These are phyloP conservation scores for Pollenia amentaria DNA, from an alignment of 2,888 invertebrate genomes.

Conservation along the genomic window DNA sequence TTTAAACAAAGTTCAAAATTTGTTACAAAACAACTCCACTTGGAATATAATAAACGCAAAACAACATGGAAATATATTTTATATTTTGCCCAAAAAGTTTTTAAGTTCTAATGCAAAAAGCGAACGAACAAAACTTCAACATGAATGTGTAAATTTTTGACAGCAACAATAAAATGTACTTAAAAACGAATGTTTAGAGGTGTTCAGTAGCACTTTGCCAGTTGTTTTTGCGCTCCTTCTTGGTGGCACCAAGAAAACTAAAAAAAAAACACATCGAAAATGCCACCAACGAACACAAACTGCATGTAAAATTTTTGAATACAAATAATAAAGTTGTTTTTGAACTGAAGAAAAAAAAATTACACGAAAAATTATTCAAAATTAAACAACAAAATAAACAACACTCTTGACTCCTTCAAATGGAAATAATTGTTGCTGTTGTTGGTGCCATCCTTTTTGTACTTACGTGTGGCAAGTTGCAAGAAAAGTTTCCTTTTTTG, in stretches of 20 bases:
- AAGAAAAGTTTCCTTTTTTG: constrained; percentile 64
- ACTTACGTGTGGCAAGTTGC: constrained; percentile 51
- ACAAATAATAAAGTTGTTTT: constrained; percentile 55
- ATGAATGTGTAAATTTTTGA: constrained; percentile 58
- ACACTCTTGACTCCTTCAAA: constrained; percentile 57
- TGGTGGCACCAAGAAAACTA: constrained; percentile 24
- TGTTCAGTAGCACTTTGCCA: constrained; percentile 49
- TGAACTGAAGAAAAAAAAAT: constrained; percentile 14
- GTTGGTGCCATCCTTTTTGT: constrained; percentile 15
- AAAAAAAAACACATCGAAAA: constrained; percentile 15
- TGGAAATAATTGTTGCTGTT: constrained; percentile 1
- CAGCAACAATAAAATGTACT: constrained; percentile 72
- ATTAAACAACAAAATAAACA: constrained; percentile 58
- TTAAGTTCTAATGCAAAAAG: constrained; percentile 36
- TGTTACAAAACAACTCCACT: constrained; percentile 32
- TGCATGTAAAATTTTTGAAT: constrained; percentile 40
- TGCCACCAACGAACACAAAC: constrained; percentile 49
- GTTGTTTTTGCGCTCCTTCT: constrained; percentile 43
- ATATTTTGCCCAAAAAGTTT: constrained; percentile 71
- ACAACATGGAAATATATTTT: constrained; percentile 61
- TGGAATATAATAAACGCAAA: constrained; percentile 50
- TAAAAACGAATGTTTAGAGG: constrained; percentile 70
- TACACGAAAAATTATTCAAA: constrained; percentile 59
- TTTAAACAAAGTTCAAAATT: not conserved
- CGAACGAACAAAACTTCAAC: not conserved